Conservation (phyloP, 2,888 invertebrate genomes). For the Drosophila anomelani region DNA sequence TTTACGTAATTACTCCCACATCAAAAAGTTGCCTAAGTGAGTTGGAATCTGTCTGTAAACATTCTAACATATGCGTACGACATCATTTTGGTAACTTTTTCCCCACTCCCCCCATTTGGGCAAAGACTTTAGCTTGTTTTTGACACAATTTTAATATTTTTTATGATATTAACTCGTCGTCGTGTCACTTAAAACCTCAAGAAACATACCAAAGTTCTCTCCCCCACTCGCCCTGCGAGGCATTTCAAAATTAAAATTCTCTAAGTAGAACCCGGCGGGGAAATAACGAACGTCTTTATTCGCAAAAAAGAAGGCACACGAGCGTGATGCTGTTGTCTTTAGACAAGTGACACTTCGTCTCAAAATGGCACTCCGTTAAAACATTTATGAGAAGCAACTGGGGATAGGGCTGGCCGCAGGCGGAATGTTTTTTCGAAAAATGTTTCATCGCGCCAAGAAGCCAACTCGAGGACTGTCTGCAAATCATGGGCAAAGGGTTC, state of each 20-base stretch:
- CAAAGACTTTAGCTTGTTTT: conserved; percentile 16
- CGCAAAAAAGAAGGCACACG: conserved; percentile 22
- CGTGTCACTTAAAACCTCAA: conserved; percentile 59
- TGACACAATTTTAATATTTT: conserved; percentile 53
- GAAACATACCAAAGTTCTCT: conserved; percentile 24
- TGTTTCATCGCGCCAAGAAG: conserved; percentile 3
- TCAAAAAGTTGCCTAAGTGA: conserved; percentile 36
- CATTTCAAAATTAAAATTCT: conserved; percentile 43
- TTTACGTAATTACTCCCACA: conserved; percentile 31
- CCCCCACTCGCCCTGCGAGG: neutral
- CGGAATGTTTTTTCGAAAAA: conserved; percentile 16
- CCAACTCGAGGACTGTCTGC: conserved; percentile 11
- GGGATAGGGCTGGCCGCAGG: conserved; percentile 23
- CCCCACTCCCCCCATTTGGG: neutral
- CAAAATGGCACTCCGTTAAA: conserved; percentile 48
- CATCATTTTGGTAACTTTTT: conserved; percentile 15
- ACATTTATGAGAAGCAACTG: conserved; percentile 46
- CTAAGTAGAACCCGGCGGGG: conserved; percentile 27
- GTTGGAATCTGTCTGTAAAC: conserved; percentile 33
- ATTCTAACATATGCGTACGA: conserved; percentile 23
- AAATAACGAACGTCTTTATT: conserved; percentile 27
- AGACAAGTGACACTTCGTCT: conserved; percentile 57
- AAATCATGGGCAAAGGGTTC: conserved; percentile 19
- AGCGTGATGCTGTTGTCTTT: conserved; percentile 35
- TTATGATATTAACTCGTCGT: conserved; percentile 59